Percentiles rank a stretch among this genome's conserved stretches.
Conservation (phyloP, 2,888 invertebrate genomes). For the Scaptomyza flava region DNA sequence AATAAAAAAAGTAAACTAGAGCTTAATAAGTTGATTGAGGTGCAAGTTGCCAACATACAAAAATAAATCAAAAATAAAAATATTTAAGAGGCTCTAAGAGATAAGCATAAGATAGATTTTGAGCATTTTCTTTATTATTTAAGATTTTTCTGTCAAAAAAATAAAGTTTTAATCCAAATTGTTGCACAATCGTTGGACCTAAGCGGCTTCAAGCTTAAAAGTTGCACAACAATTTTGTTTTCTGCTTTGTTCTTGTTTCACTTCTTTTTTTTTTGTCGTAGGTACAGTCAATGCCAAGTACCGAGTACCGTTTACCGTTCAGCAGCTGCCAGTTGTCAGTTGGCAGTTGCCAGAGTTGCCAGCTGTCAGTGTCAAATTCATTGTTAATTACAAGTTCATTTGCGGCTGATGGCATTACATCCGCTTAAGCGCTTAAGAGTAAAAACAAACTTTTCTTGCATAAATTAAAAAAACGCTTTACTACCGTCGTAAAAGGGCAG, state of each 20-base stretch:
- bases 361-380: conserved; percentile 78
- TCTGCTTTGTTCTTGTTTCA: background rate
- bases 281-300: conserved; percentile 54
- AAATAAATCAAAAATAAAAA: background rate
- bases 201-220: conserved; percentile 20
- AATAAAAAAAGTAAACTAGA: conserved; percentile 4
- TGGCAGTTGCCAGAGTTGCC: conserved; percentile 61
- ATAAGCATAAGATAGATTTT: background rate
- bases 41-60: background rate
- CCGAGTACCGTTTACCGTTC: conserved; percentile 34
- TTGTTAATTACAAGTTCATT: conserved; percentile 78
- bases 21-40: background rate
- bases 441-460: conserved; percentile 47
- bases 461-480: conserved; percentile 49
- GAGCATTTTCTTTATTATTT: background rate
- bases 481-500: conserved; percentile 10
- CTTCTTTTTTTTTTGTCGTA: background rate
- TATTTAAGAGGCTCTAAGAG: background rate
- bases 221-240: conserved; percentile 33
- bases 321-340: conserved; percentile 36
- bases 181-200: conserved; percentile 43
- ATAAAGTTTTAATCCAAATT: conserved; percentile 33
- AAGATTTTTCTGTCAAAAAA: background rate
- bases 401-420: conserved; percentile 66
- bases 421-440: conserved; percentile 54